phyloP scores from a whole-genome alignment of 1,140 invertebrate genomes.

The Rhagoletis pomonella region DNA sequence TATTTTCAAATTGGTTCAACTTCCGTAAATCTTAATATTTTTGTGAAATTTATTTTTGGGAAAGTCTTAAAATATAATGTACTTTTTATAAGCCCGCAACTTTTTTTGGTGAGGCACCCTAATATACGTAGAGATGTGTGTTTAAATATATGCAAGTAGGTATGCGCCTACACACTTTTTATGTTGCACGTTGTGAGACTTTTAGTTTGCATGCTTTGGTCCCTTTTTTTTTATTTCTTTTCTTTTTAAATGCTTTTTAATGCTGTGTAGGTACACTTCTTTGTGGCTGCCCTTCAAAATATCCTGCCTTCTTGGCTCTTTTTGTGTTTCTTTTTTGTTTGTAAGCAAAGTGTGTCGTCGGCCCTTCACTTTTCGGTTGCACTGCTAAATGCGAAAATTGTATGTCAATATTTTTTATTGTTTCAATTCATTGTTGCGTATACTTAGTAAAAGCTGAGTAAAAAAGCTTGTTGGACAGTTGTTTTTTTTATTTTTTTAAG shows the following conservation, averaged over 20 bases:
- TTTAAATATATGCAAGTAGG: no score
- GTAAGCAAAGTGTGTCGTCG: constrained; percentile 21
- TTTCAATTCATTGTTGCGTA: background rate
- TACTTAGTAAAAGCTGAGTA: background rate
- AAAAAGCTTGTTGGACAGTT: background rate
- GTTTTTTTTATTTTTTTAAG: background rate
- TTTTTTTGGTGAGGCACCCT: background rate
- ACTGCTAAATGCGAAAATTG: background rate
- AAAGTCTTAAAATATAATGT: no score
- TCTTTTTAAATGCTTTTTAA: background rate
- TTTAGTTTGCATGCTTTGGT: background rate
- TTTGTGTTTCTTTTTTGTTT: background rate
- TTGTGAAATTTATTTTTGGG: no score
- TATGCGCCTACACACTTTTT: constrained; percentile 9
- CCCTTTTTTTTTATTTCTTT: background rate
- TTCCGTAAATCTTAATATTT: no score
- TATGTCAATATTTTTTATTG: background rate
- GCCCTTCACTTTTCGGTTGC: constrained; percentile 30
- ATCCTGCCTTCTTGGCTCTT: background rate
- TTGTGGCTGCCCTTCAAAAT: constrained; percentile 10
- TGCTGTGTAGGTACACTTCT: background rate
- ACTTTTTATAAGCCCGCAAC: background rate
- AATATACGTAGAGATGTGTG: no score
- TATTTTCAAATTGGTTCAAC: no score
- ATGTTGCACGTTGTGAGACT: background rate